These are phyloP conservation scores for Gymnothorax reevesii DNA, from an alignment of 2,797 vertebrate species.

Conservation along the genomic window DNA sequence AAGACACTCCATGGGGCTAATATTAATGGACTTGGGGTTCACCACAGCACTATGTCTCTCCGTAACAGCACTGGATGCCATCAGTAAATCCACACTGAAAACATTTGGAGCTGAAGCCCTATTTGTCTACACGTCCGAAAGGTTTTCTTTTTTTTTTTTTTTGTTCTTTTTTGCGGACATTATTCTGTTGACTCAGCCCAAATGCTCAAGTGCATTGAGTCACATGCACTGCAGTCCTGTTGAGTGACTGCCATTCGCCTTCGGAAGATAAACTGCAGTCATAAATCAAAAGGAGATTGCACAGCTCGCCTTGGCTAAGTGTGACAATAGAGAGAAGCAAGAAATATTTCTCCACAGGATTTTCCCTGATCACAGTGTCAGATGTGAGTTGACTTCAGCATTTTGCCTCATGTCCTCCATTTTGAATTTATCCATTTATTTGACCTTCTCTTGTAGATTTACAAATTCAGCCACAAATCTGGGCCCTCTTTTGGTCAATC, in stretches of 20 bases:
- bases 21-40: constrained; percentile 18
- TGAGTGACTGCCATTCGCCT: constrained; percentile 53
- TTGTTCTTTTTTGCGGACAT: neutral
- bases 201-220: constrained; percentile 34
- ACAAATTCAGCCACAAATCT: constrained; percentile 38
- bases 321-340: constrained; percentile 41
- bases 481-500: neutral
- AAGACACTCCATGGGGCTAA: neutral
- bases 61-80: constrained; percentile 8
- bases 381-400: constrained; percentile 33
- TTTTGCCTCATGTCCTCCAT: constrained; percentile 35
- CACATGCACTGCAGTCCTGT: constrained; percentile 26
- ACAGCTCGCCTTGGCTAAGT: constrained; percentile 48
- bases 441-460: constrained; percentile 42
- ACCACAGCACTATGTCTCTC: neutral
- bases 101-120: constrained; percentile 33
- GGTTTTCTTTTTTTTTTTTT: constrained; percentile 1
- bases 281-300: constrained; percentile 61
- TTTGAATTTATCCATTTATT: constrained; percentile 44
- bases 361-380: constrained; percentile 40
- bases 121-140: constrained; percentile 34
- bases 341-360: constrained; percentile 49
- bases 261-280: constrained; percentile 61
- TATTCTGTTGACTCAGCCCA: constrained; percentile 41
- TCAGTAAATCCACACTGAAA: constrained; percentile 28